Evolutionary conservation across 1,140 invertebrate species (phyloP).

Genomic region (Cyclargus thomasi): DNA sequence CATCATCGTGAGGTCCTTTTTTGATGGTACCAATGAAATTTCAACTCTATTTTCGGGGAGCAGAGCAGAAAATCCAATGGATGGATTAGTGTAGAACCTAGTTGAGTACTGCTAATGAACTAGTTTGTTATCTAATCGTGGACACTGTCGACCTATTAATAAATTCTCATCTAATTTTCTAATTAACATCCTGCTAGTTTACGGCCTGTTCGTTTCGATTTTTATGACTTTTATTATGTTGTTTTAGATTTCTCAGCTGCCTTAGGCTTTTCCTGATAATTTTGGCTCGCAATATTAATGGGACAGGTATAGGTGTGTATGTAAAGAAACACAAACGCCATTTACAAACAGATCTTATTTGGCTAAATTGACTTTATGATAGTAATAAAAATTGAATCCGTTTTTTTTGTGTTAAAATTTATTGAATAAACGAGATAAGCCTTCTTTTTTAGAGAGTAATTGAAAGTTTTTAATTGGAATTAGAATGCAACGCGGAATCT

Average conservation of each 20-base stretch:
- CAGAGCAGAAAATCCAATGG: neutral
- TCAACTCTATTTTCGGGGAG: slow-evolving; percentile 20
- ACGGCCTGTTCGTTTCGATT: slow-evolving; percentile 3
- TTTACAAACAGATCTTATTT: no score
- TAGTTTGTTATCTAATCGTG: slow-evolving; percentile 70
- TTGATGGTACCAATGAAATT: slow-evolving; percentile 28
- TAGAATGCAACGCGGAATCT: no score
- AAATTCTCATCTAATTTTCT: slow-evolving; percentile 68
- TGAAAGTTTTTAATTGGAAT: no score
- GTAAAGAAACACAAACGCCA: no score
- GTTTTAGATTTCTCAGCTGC: neutral
- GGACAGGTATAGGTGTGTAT: neutral
- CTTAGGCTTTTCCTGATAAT: neutral
- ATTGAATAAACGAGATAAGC: no score
- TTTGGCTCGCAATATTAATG: neutral
- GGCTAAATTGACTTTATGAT: no score
- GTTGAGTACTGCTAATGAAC: slow-evolving; percentile 56
- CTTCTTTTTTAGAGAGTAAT: no score
- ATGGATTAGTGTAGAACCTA: slow-evolving; percentile 26
- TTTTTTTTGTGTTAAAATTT: no score
- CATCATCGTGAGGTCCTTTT: slow-evolving; percentile 42
- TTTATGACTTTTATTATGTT: neutral
- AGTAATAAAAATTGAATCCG: no score
- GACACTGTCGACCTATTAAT: slow-evolving; percentile 65
- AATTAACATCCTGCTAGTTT: slow-evolving; percentile 59